These are phyloP conservation scores for Stichopus chloronotus DNA, from an alignment of 35 echinoderm and acorn worm species.

Conservation along the genomic window DNA sequence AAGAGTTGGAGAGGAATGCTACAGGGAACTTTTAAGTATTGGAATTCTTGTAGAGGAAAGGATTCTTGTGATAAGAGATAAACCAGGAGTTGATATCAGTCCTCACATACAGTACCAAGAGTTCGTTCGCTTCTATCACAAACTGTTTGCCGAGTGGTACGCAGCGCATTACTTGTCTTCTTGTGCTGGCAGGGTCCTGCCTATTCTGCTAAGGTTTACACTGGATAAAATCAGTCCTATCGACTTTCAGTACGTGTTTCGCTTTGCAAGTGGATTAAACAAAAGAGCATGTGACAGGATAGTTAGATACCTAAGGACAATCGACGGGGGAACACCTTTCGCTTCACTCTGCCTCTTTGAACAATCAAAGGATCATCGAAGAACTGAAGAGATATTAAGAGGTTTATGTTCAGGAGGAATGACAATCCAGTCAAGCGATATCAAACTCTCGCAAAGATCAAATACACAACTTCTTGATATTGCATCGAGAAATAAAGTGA, in stretches of 20 bases:
- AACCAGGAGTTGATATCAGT: no score
- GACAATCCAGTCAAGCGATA: neutral
- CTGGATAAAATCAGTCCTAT: slow-evolving; percentile 11
- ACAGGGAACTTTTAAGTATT: no score
- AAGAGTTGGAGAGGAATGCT: no score
- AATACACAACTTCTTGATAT: neutral
- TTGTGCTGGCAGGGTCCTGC: no score
- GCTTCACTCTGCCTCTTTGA: neutral
- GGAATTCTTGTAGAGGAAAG: no score
- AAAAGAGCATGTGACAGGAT: neutral
- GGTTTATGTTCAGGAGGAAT: neutral
- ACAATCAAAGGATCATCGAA: neutral
- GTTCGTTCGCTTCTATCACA: no score
- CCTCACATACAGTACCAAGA: no score
- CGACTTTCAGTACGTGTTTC: slow-evolving; percentile 10
- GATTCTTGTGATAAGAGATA: no score
- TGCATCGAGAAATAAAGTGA: neutral
- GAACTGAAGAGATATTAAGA: neutral
- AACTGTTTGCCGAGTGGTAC: no score
- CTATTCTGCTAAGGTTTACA: neutral
- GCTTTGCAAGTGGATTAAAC: slow-evolving; percentile 2
- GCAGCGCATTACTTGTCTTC: no score
- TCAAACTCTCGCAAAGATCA: slow-evolving; percentile 1
- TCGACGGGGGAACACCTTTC: neutral
- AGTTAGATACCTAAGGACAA: neutral